Evolutionary conservation across 1,140 invertebrate genomes (phyloP).

Genomic region (Trichoplusia ni): DNA sequence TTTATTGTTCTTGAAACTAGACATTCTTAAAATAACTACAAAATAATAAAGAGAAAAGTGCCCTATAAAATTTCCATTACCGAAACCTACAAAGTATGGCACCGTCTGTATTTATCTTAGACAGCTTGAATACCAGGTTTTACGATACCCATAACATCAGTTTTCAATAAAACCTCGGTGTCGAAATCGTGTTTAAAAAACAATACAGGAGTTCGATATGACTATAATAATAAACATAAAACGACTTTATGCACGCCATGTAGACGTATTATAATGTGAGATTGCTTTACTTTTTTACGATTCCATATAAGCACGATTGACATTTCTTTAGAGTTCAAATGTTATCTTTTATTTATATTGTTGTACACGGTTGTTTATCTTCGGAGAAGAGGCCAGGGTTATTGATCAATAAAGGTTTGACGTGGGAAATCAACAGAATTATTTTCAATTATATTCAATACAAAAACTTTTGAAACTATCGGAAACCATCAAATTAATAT

Average conservation of each 20-base stretch:
- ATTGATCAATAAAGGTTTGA: too few relatives aligned
- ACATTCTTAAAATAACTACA: conserved; percentile 33
- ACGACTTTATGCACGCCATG: conserved; percentile 44
- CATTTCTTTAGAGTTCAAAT: neutral
- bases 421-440: too few relatives aligned
- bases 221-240: conserved; percentile 59
- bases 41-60: conserved; percentile 53
- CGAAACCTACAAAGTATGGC: conserved; percentile 45
- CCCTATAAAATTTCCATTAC: conserved; percentile 60
- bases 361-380: neutral
- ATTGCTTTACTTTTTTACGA: conserved; percentile 30
- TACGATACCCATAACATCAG: conserved; percentile 60
- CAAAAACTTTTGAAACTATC: neutral
- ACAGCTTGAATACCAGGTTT: conserved; percentile 54
- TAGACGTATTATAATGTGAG: conserved; percentile 9
- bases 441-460: neutral
- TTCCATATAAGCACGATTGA: neutral
- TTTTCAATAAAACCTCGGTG: conserved; percentile 62
- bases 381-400: too few relatives aligned
- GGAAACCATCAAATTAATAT: too few relatives aligned
- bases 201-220: conserved; percentile 57
- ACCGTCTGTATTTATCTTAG: conserved; percentile 53
- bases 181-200: conserved; percentile 53
- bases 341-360: neutral
- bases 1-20: neutral